A percentile compares a stretch with the other conserved stretches of the same genome.
These are phyloP conservation scores for Petroica traversi DNA, from an alignment of 2,113 vertebrate genomes.

Conservation along the genomic window DNA sequence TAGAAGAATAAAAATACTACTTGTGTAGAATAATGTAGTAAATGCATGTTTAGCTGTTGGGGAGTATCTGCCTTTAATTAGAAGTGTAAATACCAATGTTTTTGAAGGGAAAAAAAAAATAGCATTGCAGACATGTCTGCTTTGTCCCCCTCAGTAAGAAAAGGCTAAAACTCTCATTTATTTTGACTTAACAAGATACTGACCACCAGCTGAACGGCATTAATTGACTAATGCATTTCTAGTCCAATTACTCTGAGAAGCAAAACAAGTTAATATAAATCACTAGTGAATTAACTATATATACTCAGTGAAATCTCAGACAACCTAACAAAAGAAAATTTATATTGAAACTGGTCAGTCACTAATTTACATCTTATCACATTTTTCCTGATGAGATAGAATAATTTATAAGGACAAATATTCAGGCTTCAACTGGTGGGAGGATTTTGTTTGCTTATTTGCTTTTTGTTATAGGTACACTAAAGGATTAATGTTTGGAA, in stretches of 20 bases:
- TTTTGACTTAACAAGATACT: neutral
- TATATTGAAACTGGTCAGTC: neutral
- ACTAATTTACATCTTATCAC: neutral
- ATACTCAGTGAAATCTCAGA: neutral
- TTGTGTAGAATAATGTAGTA: neutral
- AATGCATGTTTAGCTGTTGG: neutral
- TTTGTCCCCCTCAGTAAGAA: neutral
- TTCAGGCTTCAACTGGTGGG: neutral
- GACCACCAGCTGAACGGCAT: neutral
- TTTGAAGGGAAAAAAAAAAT: neutral
- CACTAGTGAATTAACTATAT: neutral
- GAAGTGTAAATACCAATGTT: neutral
- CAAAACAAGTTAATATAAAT: neutral
- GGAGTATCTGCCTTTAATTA: neutral
- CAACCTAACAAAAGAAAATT: neutral
- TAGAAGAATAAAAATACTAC: neutral
- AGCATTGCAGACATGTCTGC: neutral
- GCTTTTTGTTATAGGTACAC: neutral
- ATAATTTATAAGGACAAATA: neutral
- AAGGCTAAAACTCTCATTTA: neutral
- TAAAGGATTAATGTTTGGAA: neutral
- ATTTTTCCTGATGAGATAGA: neutral
- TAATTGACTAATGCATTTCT: neutral
- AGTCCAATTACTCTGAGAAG: neutral
- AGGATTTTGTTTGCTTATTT: neutral